phyloP scores from a whole-genome alignment of 2,888 invertebrate species.

The Ormyrus thymus region DNA sequence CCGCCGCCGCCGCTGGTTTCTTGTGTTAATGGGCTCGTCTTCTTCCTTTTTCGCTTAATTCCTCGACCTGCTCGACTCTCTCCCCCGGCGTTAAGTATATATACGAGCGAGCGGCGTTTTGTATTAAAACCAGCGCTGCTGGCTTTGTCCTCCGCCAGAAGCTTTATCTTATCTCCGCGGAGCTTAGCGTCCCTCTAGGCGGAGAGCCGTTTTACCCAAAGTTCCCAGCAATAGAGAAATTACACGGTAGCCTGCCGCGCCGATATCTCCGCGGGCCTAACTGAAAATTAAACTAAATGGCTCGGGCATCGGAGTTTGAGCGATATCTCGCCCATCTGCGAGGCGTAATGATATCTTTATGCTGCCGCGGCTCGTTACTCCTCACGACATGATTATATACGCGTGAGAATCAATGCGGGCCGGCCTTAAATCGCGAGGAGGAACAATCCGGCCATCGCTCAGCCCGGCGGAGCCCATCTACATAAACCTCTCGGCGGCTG shows the following conservation, averaged over 20 bases:
- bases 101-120: background rate
- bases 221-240: conserved; percentile 18
- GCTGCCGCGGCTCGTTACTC: background rate
- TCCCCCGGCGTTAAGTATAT: conserved; percentile 17
- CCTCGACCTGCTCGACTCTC: conserved; percentile 55
- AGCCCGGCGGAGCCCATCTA: too few relatives aligned
- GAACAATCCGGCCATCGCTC: background rate
- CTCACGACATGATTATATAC: conserved; percentile 23
- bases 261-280: background rate
- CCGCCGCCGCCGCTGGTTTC: conserved; percentile 52
- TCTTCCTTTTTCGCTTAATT: conserved; percentile 52
- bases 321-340: background rate
- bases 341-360: conserved; percentile 13
- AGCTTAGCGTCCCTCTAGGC: background rate
- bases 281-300: background rate
- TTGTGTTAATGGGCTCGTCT: conserved; percentile 42
- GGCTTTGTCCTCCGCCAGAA: conserved; percentile 10
- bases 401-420: conserved; percentile 29
- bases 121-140: background rate
- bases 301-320: background rate
- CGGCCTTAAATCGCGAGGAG: background rate
- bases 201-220: conserved; percentile 2
- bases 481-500: background rate
- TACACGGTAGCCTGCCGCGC: conserved; percentile 1
- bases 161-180: conserved; percentile 6